Conservation (phyloP, 2,113 vertebrate genomes). For the Micronycteris hirsuta region DNA sequence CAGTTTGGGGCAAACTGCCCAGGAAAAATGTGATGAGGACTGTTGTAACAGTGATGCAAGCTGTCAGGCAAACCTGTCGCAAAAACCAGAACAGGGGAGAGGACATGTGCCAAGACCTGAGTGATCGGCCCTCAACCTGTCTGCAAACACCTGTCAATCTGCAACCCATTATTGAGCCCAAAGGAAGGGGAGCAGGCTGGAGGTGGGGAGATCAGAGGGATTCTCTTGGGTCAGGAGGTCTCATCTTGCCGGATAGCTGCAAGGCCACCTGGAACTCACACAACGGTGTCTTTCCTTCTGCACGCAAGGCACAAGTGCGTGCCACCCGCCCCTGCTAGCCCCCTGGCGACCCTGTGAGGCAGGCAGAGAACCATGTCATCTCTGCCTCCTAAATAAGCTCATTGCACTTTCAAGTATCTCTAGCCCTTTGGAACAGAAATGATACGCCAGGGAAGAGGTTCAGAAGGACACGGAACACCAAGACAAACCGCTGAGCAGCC, state of each 20-base stretch:
- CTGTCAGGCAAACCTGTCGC: not conserved
- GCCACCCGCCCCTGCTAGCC: not conserved
- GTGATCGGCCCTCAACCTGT: not conserved
- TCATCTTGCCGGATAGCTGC: not conserved
- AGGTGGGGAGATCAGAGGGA: not conserved
- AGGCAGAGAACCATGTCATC: not conserved
- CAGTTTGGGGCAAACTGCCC: not conserved
- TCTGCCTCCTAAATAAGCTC: constrained; percentile 14
- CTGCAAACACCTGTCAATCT: not conserved
- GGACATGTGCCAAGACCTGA: fast-evolving
- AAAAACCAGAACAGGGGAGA: not conserved
- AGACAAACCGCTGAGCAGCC: too few relatives aligned
- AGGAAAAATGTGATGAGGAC: not conserved
- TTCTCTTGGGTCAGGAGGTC: not conserved
- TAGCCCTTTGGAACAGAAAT: constrained; percentile 48
- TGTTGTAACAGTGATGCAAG: not conserved
- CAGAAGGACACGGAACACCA: not conserved
- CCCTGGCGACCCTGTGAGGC: not conserved
- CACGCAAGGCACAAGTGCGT: not conserved
- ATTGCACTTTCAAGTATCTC: not conserved
- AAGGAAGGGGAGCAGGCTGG: not conserved
- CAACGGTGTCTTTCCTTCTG: not conserved
- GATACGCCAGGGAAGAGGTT: constrained; percentile 35
- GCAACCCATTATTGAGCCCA: not conserved
- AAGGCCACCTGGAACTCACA: not conserved